phyloP scores from a whole-genome alignment of 2,888 invertebrate genomes.

The Catocala fraxini region DNA sequence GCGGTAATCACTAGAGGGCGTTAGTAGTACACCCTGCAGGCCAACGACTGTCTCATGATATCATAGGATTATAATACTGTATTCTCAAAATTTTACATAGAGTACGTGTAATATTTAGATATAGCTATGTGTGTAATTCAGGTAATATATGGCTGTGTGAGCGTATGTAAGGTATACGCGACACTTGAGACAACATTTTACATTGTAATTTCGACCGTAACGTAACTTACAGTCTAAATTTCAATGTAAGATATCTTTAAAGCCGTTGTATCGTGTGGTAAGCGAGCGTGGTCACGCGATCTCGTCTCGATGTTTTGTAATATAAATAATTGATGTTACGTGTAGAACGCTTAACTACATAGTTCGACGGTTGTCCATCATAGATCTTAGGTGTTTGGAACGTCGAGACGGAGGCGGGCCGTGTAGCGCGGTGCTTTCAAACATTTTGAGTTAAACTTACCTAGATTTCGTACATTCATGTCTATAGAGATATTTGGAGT shows the following conservation, averaged over 20 bases:
- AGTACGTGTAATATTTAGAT: slow-evolving; percentile 56
- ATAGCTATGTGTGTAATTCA: slow-evolving; percentile 54
- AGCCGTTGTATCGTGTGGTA: slow-evolving; percentile 5
- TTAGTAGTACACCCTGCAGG: slow-evolving; percentile 45
- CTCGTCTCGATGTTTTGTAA: slow-evolving; percentile 30
- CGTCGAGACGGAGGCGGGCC: slow-evolving; percentile 22
- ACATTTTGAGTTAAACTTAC: slow-evolving; percentile 33
- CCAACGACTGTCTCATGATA: slow-evolving; percentile 66
- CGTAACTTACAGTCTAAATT: slow-evolving; percentile 21
- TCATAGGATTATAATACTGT: slow-evolving; percentile 57
- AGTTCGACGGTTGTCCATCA: slow-evolving; percentile 21
- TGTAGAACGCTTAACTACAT: slow-evolving; percentile 22
- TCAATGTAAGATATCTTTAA: slow-evolving; percentile 21
- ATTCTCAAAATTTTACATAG: slow-evolving; percentile 59
- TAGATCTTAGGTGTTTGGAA: slow-evolving; percentile 23
- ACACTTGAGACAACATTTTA: slow-evolving; percentile 14
- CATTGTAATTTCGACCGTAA: slow-evolving; percentile 24
- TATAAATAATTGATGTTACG: slow-evolving; percentile 27
- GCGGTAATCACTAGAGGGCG: slow-evolving; percentile 42
- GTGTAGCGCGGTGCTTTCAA: slow-evolving; percentile 28
- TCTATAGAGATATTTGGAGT: not conserved
- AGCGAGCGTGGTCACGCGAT: slow-evolving; percentile 21
- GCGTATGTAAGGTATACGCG: slow-evolving; percentile 20
- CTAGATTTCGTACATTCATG: slow-evolving; percentile 12
- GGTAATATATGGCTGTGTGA: slow-evolving; percentile 47